Evolutionary conservation across 2,113 vertebrate species (phyloP).

Genomic region (Limanda limanda): DNA sequence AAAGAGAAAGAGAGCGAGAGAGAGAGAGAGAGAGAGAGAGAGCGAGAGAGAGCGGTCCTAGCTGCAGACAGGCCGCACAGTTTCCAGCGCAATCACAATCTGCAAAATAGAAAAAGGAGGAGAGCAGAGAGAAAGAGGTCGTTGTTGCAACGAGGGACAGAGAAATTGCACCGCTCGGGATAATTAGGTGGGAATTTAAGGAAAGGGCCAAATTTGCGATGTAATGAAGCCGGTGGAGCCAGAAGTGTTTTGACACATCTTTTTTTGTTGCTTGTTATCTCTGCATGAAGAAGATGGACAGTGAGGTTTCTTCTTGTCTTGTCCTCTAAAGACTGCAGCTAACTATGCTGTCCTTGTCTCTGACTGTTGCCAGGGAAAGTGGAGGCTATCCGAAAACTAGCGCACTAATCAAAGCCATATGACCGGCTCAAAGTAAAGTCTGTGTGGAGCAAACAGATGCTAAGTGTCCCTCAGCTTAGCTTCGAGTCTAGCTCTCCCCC

Average conservation of each 20-base stretch:
- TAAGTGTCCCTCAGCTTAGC: constrained; percentile 75
- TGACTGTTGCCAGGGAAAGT: constrained; percentile 66
- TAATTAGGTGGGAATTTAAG: constrained; percentile 72
- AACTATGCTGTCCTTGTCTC: constrained; percentile 76
- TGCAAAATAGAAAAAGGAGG: constrained; percentile 47
- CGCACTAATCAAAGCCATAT: constrained; percentile 79
- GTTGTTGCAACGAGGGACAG: constrained; percentile 66
- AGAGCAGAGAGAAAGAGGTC: constrained; percentile 62
- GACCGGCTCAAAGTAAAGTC: constrained; percentile 76
- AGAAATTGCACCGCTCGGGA: constrained; percentile 53
- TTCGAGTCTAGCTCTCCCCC: constrained; percentile 53
- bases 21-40: constrained; percentile 4
- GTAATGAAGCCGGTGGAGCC: constrained; percentile 53
- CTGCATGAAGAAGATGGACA: constrained; percentile 58
- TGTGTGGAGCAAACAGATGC: constrained; percentile 74
- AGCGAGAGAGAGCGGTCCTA: constrained; percentile 25
- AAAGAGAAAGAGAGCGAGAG: constrained; percentile 22
- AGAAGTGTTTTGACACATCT: constrained; percentile 38
- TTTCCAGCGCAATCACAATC: constrained; percentile 61
- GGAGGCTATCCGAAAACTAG: constrained; percentile 71
- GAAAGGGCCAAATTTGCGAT: constrained; percentile 55
- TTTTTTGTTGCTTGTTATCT: constrained; percentile 51
- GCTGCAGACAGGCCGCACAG: constrained; percentile 61
- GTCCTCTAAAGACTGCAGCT: constrained; percentile 46
- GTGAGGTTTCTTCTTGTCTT: constrained; percentile 2